Conservation (phyloP, 1,140 invertebrate species). For the Drosophila saltans region DNA sequence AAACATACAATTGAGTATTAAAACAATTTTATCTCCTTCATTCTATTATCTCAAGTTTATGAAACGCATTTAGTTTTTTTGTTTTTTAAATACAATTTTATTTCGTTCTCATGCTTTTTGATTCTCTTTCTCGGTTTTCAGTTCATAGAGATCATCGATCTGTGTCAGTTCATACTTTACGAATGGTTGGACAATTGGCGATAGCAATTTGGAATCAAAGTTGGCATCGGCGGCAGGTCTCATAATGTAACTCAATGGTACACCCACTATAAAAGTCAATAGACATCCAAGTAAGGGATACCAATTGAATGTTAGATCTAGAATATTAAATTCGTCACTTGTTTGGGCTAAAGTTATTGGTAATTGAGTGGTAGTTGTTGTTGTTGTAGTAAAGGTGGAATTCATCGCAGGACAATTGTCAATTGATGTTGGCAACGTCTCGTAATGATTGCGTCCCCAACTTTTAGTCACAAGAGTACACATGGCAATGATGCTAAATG, state of each 20-base stretch:
- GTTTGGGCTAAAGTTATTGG: background rate
- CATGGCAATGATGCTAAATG: constrained; percentile 87
- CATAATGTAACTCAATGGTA: constrained; percentile 78
- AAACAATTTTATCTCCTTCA: too few species aligned
- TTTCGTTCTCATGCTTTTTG: constrained; percentile 22
- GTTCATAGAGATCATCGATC: constrained; percentile 48
- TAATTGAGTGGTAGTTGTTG: background rate
- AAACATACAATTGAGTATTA: too few species aligned
- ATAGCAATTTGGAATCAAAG: constrained; percentile 80
- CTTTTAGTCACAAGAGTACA: constrained; percentile 90
- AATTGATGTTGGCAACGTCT: constrained; percentile 84
- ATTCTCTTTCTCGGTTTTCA: constrained; percentile 40
- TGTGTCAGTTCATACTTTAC: constrained; percentile 50
- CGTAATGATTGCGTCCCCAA: constrained; percentile 84
- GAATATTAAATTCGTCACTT: constrained; percentile 82
- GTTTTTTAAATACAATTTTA: background rate
- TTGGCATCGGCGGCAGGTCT: constrained; percentile 61
- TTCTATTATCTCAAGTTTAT: too few species aligned
- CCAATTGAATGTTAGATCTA: constrained; percentile 86
- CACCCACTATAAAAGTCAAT: constrained; percentile 86
- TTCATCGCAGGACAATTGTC: constrained; percentile 84
- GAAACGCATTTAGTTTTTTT: background rate
- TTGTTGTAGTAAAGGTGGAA: background rate
- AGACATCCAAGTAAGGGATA: constrained; percentile 86
- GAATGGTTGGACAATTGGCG: constrained; percentile 74